Base-by-base conservation (phyloP, 2,113 vertebrate genomes). In the Anoura caudifer region DNA sequence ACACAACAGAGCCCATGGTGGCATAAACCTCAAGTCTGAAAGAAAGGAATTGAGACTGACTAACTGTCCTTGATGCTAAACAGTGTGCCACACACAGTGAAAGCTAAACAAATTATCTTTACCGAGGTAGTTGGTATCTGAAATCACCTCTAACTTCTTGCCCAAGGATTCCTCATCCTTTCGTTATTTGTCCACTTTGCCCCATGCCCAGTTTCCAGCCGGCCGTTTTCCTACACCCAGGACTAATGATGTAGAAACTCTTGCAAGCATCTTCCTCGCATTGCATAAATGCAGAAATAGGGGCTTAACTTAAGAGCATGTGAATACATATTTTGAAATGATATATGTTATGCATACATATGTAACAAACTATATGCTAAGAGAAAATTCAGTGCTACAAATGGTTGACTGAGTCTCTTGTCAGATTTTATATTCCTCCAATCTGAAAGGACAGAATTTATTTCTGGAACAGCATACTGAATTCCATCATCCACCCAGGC, bases 351-450 rank as follows among this genome's bases (percentile, higher is more conserved):
- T 22, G 38, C 50, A 56, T 36, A 56, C 4, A 52, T 15, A n/a
- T 0, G 91, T 90, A 72, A 75, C 77, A 97, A 94, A 97, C 79
- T 94, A 92, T 91, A 97, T 97, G 38, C 56, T 97, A 97, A 97
- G 28, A 43, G 56, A 95, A 87, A 97, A 98, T 92, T 90, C 87
- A 79, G 31, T 47, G 69, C 38, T 96, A 85, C 50, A 36, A 17
- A 16, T 84, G 56, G 59, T 95, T 96, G 81, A 80, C 24, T 3
- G 70, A 79, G 26, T 50, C 77, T 92, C 95, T 97, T 8, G 0
- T 97, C 94, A 96, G 67, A 93, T 94, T 94, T 97, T 7, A 12
- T 96, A 47, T 97, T 96, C 96, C 95, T 97, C 52, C 59, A 52
- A 52, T 90, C 91, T 98, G 83, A 4, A 87, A 79, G 87, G 97